A percentile compares a stretch with the other conserved stretches of the same genome.
These are phyloP conservation scores for Myripristis jacobus DNA, from an alignment of 2,797 vertebrate genomes.

Conservation along the genomic window DNA sequence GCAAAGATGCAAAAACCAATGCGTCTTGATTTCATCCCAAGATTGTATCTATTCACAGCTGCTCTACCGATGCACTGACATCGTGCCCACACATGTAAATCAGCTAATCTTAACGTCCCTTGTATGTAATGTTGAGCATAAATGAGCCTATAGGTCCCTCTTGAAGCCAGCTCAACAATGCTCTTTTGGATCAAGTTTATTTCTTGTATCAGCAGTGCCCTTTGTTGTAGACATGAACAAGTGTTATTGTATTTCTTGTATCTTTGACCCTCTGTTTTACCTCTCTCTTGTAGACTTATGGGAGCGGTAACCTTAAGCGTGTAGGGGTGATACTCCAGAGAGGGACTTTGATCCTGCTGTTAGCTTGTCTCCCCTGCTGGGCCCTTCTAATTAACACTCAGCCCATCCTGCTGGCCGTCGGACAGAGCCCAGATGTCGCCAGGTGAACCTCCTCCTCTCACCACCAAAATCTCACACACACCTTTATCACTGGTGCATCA, in stretches of 20 bases:
- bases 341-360: constrained; percentile 86
- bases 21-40: too few relatives aligned
- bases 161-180: neutral
- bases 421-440: constrained; percentile 87
- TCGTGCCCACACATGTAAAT: too few relatives aligned
- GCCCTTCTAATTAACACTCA: constrained; percentile 92
- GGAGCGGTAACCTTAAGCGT: constrained; percentile 85
- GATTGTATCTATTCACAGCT: too few relatives aligned
- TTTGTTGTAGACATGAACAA: neutral
- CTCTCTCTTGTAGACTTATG: constrained; percentile 78
- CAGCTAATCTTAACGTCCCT: too few relatives aligned
- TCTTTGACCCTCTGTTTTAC: neutral
- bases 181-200: neutral
- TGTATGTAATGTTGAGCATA: too few relatives aligned
- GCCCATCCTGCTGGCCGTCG: constrained; percentile 84
- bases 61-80: too few relatives aligned
- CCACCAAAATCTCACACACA: neutral
- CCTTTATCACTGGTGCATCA: neutral
- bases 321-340: constrained; percentile 93
- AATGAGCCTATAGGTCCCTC: too few relatives aligned
- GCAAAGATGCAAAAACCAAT: too few relatives aligned
- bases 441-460: constrained; percentile 78
- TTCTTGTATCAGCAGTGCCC: neutral
- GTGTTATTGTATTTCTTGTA: neutral
- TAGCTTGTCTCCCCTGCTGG: constrained; percentile 95